phyloP scores from a whole-genome alignment of 2,888 invertebrate species.

The Disparrhopalites patrizii region DNA sequence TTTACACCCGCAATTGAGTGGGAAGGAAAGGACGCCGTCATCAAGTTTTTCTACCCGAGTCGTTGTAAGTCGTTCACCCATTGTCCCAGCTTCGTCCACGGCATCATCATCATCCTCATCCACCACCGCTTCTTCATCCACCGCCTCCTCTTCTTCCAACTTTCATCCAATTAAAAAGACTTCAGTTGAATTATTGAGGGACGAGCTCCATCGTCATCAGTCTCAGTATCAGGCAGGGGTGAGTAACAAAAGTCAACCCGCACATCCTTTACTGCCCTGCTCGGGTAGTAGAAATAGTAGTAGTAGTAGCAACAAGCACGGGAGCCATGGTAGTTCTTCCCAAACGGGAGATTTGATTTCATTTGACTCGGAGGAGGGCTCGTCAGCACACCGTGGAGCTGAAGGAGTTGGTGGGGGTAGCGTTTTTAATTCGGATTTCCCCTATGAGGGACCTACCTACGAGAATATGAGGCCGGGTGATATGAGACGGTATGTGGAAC shows the following conservation, averaged over 20 bases:
- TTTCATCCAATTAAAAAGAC: constrained; percentile 1
- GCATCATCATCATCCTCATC: constrained; percentile 29
- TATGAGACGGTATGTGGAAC: constrained; percentile 13
- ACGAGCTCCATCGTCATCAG: constrained; percentile 28
- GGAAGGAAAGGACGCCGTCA: constrained; percentile 45
- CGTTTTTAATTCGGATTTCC: background rate
- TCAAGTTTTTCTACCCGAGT: constrained; percentile 48
- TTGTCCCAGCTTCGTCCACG: constrained; percentile 33
- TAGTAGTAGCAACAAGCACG: too few species aligned
- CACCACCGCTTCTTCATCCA: background rate
- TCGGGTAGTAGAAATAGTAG: too few species aligned
- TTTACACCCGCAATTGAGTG: constrained; percentile 45
- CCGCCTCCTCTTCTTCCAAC: background rate
- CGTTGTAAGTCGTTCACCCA: constrained; percentile 36
- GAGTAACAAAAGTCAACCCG: too few species aligned
- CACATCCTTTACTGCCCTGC: too few species aligned
- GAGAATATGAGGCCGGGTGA: constrained; percentile 56
- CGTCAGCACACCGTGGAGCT: background rate
- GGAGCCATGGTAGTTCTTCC: constrained; percentile 29
- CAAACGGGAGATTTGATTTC: constrained; percentile 29
- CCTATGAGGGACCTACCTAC: constrained; percentile 55
- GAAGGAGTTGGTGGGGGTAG: background rate
- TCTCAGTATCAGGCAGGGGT: too few species aligned
- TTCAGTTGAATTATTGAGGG: constrained; percentile 18
- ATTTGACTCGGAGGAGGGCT: constrained; percentile 45